Conservation (phyloP, 2,113 vertebrate genomes). For the Hydrolagus affinis region DNA sequence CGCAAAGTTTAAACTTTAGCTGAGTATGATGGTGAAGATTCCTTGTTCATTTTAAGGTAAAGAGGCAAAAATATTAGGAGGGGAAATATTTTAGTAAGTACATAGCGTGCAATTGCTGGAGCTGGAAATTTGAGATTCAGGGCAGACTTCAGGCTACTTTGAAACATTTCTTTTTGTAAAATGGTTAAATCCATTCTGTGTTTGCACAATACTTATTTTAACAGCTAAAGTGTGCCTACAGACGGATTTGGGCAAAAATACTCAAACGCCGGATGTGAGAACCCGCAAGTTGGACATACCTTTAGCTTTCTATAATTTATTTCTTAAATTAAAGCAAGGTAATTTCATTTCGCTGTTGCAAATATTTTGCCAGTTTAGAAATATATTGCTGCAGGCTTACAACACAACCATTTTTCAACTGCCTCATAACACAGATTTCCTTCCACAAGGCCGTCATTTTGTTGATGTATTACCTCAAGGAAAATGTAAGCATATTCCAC, state of each 20-base stretch:
- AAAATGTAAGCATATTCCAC: conserved; percentile 31
- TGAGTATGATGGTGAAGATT: neutral
- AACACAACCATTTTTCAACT: conserved; percentile 28
- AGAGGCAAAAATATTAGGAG: conserved; percentile 1
- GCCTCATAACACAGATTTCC: conserved; percentile 29
- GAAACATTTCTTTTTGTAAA: conserved; percentile 5
- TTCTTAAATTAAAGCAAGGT: conserved; percentile 32
- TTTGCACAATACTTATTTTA: neutral
- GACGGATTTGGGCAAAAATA: conserved; percentile 20
- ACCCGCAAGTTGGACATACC: neutral
- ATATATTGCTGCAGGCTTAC: conserved; percentile 32
- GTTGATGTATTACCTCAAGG: conserved; percentile 32
- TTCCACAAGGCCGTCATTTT: conserved; percentile 28
- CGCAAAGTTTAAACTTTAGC: conserved; percentile 1
- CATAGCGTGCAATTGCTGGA: neutral
- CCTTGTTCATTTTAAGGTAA: neutral
- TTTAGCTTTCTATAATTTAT: conserved; percentile 28
- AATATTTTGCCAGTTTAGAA: conserved; percentile 32
- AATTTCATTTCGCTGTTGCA: conserved; percentile 29
- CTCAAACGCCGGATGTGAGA: neutral
- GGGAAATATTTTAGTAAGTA: neutral
- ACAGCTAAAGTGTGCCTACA: neutral
- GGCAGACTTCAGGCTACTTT: neutral
- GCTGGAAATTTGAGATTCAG: neutral
- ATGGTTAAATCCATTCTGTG: neutral